Base-by-base conservation (phyloP, 2,888 invertebrate genomes). In the Cataglyphis cursor region DNA sequence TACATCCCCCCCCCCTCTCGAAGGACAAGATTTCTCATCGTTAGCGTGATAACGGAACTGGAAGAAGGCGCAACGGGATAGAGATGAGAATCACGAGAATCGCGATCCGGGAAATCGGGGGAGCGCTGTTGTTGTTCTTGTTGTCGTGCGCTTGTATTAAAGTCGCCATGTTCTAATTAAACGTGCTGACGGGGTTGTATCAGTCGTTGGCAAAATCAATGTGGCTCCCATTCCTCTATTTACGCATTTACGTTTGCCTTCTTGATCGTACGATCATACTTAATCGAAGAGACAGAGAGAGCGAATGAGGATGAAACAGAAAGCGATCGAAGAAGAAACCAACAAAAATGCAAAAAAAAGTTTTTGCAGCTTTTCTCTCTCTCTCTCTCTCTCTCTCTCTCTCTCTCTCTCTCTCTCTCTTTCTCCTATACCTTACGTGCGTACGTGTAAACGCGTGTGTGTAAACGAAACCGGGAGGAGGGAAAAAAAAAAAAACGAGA, bases 81-180 rank as follows among this genome's bases (percentile, higher is more conserved):
- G 57, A 73, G 21, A 28, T 44, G 72, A 81, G 38, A 68, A 76
- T 65, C 48, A 44, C 59, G 59, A 24, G 81, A 68, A 68, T 57
- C 65, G 66, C 38, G 31, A 57, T 38, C 44, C 51, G 75, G 70
- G 74, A 51, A 54, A 38, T 59, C 21, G 62, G 54, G 68, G 76
- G 62, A 89, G 90, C 92, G 93, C 93, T 92, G 93, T 94, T 94
- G 93, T 94, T 94, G 93, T 93, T 94, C 93, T 94, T 93, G 93
- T 93, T 94, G 94, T 94, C 93, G 94, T 93, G 93, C 93, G 94
- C 94, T 94, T 94, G 93, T 94, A 94, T 93, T 93, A 93, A 94
- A 94, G 94, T 93, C 94, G 93, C 94, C 94, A 93, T 94, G 93
- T 94, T 94, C 93, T 93, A 93, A 94, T 94, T 94, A 94, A 94